phyloP scores from a whole-genome alignment of 2,113 vertebrate genomes.

The Laticauda laticaudata region DNA sequence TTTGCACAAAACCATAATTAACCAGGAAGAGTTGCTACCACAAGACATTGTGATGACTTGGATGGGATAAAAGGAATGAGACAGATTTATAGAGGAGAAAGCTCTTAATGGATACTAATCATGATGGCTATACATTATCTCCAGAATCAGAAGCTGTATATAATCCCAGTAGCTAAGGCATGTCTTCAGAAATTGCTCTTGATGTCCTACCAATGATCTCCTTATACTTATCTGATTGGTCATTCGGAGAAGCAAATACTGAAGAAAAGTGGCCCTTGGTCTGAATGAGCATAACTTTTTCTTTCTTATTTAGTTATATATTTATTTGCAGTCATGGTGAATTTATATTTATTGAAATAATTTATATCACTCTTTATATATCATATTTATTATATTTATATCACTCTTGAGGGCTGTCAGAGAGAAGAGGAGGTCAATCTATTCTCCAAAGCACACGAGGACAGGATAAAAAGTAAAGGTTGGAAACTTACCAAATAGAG shows the following conservation, averaged over 20 bases:
- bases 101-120: neutral
- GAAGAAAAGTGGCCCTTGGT: neutral
- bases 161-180: neutral
- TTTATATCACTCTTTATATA: neutral
- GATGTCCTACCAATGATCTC: neutral
- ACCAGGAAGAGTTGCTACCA: neutral
- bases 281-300: neutral
- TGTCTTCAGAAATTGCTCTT: neutral
- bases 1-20: neutral
- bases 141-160: neutral
- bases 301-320: neutral
- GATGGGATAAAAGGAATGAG: neutral
- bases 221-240: neutral
- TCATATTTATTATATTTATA: neutral
- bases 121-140: neutral
- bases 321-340: neutral
- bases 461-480: neutral
- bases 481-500: neutral
- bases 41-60: neutral
- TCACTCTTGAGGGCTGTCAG: neutral
- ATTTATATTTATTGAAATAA: neutral
- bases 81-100: neutral
- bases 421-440: neutral
- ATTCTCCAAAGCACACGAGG: neutral
- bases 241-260: neutral